Evolutionary conservation across 1,140 invertebrate genomes (phyloP).

Genomic region (Solen grandis): DNA sequence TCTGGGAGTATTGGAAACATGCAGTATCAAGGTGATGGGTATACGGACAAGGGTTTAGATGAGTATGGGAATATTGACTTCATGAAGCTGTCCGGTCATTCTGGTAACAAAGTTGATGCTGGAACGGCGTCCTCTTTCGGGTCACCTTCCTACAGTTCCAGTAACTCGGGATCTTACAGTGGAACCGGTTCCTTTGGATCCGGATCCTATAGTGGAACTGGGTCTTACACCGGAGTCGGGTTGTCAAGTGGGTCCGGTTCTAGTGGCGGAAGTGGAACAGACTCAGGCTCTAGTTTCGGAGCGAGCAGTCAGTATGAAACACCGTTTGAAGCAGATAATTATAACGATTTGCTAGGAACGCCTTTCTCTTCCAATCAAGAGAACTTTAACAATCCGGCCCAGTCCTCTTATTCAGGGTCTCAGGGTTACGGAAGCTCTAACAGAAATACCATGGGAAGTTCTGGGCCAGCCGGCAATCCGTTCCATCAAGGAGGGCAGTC

Average conservation of each 20-base stretch:
- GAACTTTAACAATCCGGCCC: neutral
- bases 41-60: conserved; percentile 9
- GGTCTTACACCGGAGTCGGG: neutral
- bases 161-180: neutral
- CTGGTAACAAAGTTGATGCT: neutral
- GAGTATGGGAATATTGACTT: conserved; percentile 33
- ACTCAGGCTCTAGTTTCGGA: conserved; percentile 4
- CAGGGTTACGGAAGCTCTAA: neutral
- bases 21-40: neutral
- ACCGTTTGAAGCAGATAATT: conserved; percentile 35
- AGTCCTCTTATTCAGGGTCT: conserved; percentile 2
- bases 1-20: neutral
- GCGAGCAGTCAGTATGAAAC: conserved; percentile 29
- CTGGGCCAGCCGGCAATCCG: conserved; percentile 18
- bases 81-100: conserved; percentile 16
- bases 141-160: neutral
- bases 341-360: conserved; percentile 32
- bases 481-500: conserved; percentile 21
- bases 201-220: too few relatives aligned
- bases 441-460: neutral
- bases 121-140: neutral
- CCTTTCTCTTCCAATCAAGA: conserved; percentile 6
- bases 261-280: neutral
- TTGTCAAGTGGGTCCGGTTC: neutral
- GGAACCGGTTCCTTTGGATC: neutral